phyloP scores from a whole-genome alignment of 2,888 invertebrate genomes.

The Agrochola lychnidis region DNA sequence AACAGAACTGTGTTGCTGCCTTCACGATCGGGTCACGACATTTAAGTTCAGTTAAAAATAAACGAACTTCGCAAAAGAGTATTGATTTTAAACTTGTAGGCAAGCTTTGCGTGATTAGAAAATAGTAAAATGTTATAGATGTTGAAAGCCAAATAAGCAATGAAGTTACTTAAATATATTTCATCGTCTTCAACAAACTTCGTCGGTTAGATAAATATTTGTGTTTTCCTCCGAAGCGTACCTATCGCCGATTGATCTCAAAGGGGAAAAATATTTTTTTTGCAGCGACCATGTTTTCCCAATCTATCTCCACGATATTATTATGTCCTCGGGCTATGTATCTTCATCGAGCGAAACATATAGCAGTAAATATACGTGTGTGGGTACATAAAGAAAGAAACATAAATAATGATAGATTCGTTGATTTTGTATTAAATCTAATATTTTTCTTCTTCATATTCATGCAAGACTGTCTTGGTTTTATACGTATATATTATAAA shows the following conservation, averaged over 20 bases:
- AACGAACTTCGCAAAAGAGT: slow-evolving; percentile 41
- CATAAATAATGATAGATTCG: neutral
- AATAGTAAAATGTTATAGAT: slow-evolving; percentile 17
- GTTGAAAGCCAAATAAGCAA: slow-evolving; percentile 25
- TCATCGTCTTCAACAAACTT: slow-evolving; percentile 33
- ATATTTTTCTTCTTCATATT: neutral
- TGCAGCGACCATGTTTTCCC: slow-evolving; percentile 64
- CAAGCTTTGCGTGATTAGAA: slow-evolving; percentile 34
- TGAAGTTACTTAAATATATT: slow-evolving; percentile 38
- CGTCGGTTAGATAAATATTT: slow-evolving; percentile 72
- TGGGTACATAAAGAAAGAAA: slow-evolving; percentile 13
- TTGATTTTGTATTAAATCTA: neutral
- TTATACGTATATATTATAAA: neutral
- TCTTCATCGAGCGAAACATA: slow-evolving; percentile 46
- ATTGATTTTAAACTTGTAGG: slow-evolving; percentile 40
- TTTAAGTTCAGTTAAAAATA: slow-evolving; percentile 38
- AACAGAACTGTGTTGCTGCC: slow-evolving; percentile 11
- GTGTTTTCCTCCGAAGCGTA: slow-evolving; percentile 72
- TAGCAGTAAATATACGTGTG: slow-evolving; percentile 24
- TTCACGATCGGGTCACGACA: slow-evolving; percentile 32
- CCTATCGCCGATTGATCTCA: slow-evolving; percentile 69
- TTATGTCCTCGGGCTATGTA: slow-evolving; percentile 53
- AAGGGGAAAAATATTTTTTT: slow-evolving; percentile 74
- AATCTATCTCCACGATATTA: slow-evolving; percentile 55
- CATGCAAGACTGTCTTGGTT: neutral